Evolutionary conservation across 2,888 invertebrate genomes (phyloP).

Genomic region (Agrypnus murinus): DNA sequence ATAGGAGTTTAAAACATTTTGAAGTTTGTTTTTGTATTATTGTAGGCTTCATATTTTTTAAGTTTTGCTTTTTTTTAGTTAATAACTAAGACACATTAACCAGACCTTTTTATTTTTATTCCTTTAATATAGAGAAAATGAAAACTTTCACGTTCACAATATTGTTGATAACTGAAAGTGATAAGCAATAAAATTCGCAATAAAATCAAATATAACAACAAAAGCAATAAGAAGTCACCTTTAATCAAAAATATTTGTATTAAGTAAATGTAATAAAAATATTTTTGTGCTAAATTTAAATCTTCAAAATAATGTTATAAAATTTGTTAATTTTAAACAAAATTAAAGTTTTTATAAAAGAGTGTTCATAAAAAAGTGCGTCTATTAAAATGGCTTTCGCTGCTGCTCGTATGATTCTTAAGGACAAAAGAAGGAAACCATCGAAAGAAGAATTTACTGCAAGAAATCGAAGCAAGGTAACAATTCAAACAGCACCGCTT

Average conservation of each 20-base stretch:
- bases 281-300: conserved; percentile 18
- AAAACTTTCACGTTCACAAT: too few species aligned
- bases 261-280: conserved; percentile 5
- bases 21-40: too few species aligned
- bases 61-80: too few species aligned
- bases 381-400: conserved; percentile 84
- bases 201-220: conserved; percentile 1
- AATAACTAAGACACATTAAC: too few species aligned
- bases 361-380: background rate
- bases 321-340: too few species aligned
- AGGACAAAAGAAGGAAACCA: conserved; percentile 86
- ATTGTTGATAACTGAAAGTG: conserved; percentile 10
- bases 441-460: conserved; percentile 85
- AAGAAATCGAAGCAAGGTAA: conserved; percentile 89
- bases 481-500: too few species aligned
- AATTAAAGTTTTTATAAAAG: too few species aligned
- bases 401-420: conserved; percentile 88
- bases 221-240: conserved; percentile 15
- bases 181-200: conserved; percentile 16
- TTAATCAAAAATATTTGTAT: conserved; percentile 1
- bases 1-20: too few species aligned
- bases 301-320: background rate
- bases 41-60: too few species aligned
- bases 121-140: too few species aligned
- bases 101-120: too few species aligned